Evolutionary conservation across 1,140 invertebrate genomes (phyloP), one percentile per base, ranked within the genome.

Genomic region (Lordiphosa clarofinis): DNA sequence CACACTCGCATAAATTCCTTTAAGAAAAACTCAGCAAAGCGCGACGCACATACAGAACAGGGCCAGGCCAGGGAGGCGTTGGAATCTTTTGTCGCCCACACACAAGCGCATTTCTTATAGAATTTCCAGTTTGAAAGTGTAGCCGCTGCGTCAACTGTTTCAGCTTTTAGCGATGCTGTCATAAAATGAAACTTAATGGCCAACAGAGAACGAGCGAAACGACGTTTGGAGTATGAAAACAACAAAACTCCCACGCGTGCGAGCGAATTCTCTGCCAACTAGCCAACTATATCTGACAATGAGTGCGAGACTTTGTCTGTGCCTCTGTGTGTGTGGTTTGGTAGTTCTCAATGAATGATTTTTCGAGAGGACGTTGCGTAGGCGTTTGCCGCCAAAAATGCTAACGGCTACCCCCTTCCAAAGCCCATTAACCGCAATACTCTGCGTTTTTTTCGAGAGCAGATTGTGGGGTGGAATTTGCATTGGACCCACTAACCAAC

Each of bases 1-100:
- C 76, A 81, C 76, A 81, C 76, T 81, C 76, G 76, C 76, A 81
- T 81, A 81, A 82, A 82, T 81, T 81, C 76, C 76, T 76, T 81
- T 81, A 81, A 81, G 76, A 81, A 81, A 81, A 81, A 82, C 7
- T 82, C 78, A 84, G 78, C 78, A 70, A 76, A 66, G 72, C 79
- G 78, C 78, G 78, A 76, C 76, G 55, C 63, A 72, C 75, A 82
- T 81, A 81, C 67, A 56, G 66, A 76, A 56, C 56, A 70, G 56
- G 65, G 58, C 40, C 40, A 53, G 46, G 19, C 19, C 40, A 53
- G 46, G 52, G 19, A 48, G 31, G 48, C 10, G 12, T 10, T 10
- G 6, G 11, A 11, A 15, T 7, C 11, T 28, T 12, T 38, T 49
- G 38, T 15, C 59, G 61, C 35, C 36, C 49, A 52, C 36, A 50